Evolutionary conservation across 1,140 invertebrate genomes (phyloP).

Genomic region (Papilio helenus): DNA sequence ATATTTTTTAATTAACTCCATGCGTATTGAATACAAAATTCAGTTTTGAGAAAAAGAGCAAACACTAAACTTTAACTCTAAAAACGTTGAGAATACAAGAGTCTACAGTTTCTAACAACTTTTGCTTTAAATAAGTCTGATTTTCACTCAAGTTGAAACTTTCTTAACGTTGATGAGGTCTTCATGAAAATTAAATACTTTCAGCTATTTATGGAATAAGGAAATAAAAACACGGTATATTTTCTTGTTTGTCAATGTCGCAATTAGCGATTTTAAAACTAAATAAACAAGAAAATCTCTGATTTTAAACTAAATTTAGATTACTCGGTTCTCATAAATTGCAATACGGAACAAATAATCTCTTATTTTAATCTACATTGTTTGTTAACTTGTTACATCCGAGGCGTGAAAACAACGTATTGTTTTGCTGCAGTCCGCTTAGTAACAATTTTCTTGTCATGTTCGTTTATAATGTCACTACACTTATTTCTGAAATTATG

Average conservation of each 20-base stretch:
- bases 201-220: neutral
- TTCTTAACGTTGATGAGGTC: slow-evolving; percentile 32
- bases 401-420: neutral
- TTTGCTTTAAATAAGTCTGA: slow-evolving; percentile 14
- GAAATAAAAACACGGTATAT: neutral
- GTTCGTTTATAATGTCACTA: too few relatives aligned
- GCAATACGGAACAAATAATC: neutral
- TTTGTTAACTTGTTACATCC: neutral
- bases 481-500: too few relatives aligned
- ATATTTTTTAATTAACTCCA: neutral
- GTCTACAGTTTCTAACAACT: slow-evolving; percentile 25
- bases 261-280: neutral
- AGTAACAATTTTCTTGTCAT: too few relatives aligned
- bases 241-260: neutral
- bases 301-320: too few relatives aligned
- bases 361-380: neutral
- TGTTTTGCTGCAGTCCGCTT: neutral
- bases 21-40: neutral
- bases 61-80: neutral
- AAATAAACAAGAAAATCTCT: neutral
- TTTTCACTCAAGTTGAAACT: slow-evolving; percentile 18
- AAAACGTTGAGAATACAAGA: slow-evolving; percentile 16
- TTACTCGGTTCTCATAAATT: too few relatives aligned
- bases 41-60: slow-evolving; percentile 8
- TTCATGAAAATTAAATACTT: slow-evolving; percentile 14